These are phyloP conservation scores for Lycophotia porphyrea DNA, from an alignment of 2,888 invertebrate species.

Conservation along the genomic window DNA sequence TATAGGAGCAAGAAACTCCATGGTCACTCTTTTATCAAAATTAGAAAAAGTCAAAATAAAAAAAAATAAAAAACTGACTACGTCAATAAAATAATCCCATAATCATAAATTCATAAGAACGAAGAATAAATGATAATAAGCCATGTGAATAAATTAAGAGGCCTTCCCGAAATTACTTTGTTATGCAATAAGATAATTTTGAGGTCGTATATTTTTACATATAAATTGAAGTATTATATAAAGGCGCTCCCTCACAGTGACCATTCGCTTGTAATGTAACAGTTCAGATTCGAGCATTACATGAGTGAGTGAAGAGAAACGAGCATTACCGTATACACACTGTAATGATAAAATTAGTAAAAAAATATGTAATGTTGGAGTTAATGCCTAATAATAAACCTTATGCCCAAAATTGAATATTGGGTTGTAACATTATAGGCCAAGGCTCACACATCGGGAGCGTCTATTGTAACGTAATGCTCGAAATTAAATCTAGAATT, in stretches of 20 bases:
- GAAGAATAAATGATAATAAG: too few species aligned
- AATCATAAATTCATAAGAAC: neutral
- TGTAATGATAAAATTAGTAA: neutral
- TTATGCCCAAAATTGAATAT: too few species aligned
- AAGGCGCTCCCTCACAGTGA: neutral
- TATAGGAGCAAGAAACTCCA: too few species aligned
- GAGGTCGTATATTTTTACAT: neutral
- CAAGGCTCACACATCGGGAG: too few species aligned
- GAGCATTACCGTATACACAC: neutral
- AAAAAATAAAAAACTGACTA: neutral
- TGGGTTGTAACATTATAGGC: too few species aligned
- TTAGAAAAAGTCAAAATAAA: too few species aligned
- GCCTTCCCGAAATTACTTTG: neutral
- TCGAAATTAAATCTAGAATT: too few species aligned
- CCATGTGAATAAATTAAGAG: neutral
- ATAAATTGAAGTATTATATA: neutral
- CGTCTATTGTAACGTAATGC: too few species aligned
- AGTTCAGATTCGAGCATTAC: neutral
- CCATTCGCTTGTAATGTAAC: neutral
- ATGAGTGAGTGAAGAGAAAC: neutral
- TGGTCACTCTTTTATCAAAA: too few species aligned
- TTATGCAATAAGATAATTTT: neutral
- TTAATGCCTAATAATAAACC: too few species aligned
- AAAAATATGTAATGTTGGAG: too few species aligned
- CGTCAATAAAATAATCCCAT: neutral